These are phyloP conservation scores for Lycocorax pyrrhopterus DNA, from an alignment of 2,113 vertebrate species.

Conservation along the genomic window DNA sequence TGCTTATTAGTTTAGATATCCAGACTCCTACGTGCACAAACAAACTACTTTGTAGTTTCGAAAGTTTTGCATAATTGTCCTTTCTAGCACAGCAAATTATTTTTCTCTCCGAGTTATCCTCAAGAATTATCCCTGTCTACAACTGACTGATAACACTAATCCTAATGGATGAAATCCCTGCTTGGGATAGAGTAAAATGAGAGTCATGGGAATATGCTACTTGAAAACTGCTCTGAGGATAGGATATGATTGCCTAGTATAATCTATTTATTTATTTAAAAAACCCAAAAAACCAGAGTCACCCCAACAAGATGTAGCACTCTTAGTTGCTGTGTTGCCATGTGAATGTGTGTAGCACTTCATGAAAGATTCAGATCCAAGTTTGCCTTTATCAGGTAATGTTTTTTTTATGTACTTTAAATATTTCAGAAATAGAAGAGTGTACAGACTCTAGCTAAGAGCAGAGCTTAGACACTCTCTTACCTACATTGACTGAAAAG, in stretches of 20 bases:
- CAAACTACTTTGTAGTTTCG: not conserved
- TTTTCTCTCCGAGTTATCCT: not conserved
- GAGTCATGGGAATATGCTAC: not conserved
- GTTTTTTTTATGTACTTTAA: not conserved
- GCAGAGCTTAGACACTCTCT: not conserved
- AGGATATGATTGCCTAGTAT: not conserved
- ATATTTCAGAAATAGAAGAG: not conserved
- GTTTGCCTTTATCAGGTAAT: not conserved
- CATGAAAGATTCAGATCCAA: not conserved
- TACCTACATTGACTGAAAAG: not conserved
- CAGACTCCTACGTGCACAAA: not conserved
- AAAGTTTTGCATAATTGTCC: not conserved
- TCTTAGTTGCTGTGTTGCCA: not conserved
- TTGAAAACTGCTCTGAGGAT: not conserved
- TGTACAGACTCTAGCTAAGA: not conserved
- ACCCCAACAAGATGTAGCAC: not conserved
- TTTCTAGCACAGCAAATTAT: not conserved
- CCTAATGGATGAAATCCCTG: not conserved
- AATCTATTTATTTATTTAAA: not conserved
- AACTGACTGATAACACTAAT: not conserved
- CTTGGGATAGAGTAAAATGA: not conserved
- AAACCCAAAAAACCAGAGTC: fast-evolving
- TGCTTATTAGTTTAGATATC: not conserved
- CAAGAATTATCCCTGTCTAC: not conserved
- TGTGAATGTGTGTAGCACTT: not conserved